Percentiles rank a stretch among this genome's conserved stretches.
Conservation (phyloP, 2,888 invertebrate species). For the Nomada ruficornis region DNA sequence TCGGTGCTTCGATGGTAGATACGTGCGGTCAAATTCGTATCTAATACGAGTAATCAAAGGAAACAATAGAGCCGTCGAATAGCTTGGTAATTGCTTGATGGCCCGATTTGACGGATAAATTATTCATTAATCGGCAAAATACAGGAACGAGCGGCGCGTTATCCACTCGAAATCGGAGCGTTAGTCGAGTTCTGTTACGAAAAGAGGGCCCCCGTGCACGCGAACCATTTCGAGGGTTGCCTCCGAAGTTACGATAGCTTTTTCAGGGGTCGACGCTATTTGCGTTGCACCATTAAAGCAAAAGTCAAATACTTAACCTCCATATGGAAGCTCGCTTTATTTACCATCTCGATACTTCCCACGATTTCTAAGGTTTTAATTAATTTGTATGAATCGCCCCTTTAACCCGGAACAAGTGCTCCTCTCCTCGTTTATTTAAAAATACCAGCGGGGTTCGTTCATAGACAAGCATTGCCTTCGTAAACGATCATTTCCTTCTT, state of each 20-base stretch:
- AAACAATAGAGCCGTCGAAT: constrained; percentile 13
- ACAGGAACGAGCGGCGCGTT: constrained; percentile 62
- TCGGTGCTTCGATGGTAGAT: neutral
- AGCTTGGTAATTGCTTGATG: constrained; percentile 18
- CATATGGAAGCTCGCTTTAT: constrained; percentile 37
- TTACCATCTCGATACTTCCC: constrained; percentile 47
- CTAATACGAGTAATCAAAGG: too few relatives aligned
- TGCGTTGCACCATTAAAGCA: constrained; percentile 42
- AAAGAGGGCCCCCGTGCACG: constrained; percentile 69
- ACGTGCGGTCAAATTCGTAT: neutral
- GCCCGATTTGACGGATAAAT: constrained; percentile 71
- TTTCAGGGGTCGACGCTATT: constrained; percentile 56
- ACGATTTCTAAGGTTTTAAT: constrained; percentile 38
- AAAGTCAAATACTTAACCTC: constrained; percentile 60
- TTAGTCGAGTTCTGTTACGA: constrained; percentile 42
- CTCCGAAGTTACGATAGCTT: constrained; percentile 37
- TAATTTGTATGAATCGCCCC: neutral
- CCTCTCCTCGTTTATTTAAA: neutral
- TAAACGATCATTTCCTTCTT: neutral
- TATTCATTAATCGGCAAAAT: constrained; percentile 78
- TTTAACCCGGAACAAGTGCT: constrained; percentile 12
- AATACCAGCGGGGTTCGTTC: neutral
- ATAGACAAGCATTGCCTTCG: neutral
- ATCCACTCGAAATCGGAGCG: constrained; percentile 75
- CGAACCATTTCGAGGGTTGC: constrained; percentile 67